These are phyloP conservation scores for Clarias macrocephalus DNA, from an alignment of 2,113 vertebrate species.

Conservation along the genomic window DNA sequence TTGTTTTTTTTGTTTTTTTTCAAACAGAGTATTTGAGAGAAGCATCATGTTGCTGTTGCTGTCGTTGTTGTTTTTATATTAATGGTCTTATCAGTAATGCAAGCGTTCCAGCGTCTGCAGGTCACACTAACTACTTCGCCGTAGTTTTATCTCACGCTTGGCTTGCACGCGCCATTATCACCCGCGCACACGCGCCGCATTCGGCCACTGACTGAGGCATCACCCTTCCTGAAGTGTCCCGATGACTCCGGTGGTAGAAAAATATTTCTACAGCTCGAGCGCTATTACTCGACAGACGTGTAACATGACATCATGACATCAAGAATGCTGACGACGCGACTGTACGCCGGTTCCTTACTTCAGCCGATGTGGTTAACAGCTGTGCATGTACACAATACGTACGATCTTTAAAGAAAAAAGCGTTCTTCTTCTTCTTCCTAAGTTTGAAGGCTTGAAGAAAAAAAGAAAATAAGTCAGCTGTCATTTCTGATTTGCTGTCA, in stretches of 20 bases:
- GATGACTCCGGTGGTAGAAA: background rate
- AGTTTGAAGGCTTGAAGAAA: background rate
- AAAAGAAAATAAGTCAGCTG: background rate
- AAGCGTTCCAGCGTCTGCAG: background rate
- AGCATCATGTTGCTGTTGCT: background rate
- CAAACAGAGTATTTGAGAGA: background rate
- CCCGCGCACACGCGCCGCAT: background rate
- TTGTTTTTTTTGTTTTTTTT: background rate
- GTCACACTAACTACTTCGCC: background rate
- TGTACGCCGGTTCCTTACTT: background rate
- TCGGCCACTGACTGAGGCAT: background rate
- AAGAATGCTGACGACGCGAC: background rate
- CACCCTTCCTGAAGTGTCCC: background rate
- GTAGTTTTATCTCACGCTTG: background rate
- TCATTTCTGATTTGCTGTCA: background rate
- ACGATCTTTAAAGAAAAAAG: background rate
- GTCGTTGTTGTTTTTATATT: background rate
- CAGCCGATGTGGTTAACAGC: background rate
- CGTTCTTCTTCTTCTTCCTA: background rate
- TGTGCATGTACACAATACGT: background rate
- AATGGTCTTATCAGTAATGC: background rate
- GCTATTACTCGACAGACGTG: background rate
- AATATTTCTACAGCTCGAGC: background rate
- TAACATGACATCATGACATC: background rate
- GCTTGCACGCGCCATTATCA: conserved; percentile 2